Percentiles rank a stretch among this genome's conserved stretches.
These are phyloP conservation scores for Forbesichthys agassizii DNA, from an alignment of 2,113 vertebrate genomes.

Conservation along the genomic window DNA sequence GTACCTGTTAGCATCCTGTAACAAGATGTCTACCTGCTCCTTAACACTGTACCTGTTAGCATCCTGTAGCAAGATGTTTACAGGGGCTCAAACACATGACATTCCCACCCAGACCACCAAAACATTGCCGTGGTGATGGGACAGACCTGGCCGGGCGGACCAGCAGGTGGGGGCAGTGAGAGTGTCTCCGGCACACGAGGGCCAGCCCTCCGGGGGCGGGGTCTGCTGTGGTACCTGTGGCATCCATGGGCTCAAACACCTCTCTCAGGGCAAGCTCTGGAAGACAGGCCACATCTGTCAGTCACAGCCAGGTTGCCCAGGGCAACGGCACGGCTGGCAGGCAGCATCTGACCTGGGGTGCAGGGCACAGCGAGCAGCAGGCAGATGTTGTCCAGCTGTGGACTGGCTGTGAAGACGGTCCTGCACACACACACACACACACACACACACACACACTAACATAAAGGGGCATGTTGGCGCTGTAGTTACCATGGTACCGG, in stretches of 20 bases:
- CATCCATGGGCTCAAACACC: constrained; percentile 77
- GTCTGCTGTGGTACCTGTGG: neutral
- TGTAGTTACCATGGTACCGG: no score
- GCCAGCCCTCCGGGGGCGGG: constrained; percentile 56
- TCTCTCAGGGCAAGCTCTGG: constrained; percentile 73
- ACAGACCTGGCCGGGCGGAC: constrained; percentile 85
- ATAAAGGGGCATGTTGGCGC: no score
- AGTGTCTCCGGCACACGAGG: constrained; percentile 75
- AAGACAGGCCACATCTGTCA: constrained; percentile 8
- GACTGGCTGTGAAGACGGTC: constrained; percentile 78
- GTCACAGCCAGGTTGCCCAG: neutral
- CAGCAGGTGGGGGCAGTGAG: constrained; percentile 69
- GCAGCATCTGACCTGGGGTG: constrained; percentile 77
- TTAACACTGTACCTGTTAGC: no score
- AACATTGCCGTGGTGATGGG: neutral
- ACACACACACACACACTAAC: neutral
- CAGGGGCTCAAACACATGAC: no score
- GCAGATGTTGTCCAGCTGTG: constrained; percentile 85
- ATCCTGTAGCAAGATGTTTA: no score
- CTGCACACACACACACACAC: constrained; percentile 61
- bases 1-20: no score
- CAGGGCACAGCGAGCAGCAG: constrained; percentile 76
- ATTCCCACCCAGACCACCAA: no score
- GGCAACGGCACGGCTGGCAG: neutral
- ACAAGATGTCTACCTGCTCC: no score